Conservation (phyloP, 2,888 invertebrate genomes). For the Trichogramma evanescens region DNA sequence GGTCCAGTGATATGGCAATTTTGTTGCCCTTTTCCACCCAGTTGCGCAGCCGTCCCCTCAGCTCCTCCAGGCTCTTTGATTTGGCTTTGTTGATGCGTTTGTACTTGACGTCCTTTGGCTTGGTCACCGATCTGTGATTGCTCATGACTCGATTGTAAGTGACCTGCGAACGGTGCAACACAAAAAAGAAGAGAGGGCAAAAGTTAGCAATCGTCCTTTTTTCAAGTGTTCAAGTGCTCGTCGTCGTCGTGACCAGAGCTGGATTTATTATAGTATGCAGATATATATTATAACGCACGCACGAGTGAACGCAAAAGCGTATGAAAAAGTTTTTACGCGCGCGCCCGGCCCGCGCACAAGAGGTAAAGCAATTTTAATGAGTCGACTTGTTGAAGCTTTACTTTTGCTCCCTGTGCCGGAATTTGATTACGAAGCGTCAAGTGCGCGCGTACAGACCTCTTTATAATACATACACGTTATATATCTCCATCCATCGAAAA, state of each 20-base stretch:
- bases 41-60: slow-evolving; percentile 74
- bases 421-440: too few species aligned
- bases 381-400: too few species aligned
- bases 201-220: not conserved
- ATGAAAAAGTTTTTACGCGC: not conserved
- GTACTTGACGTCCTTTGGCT: slow-evolving; percentile 86
- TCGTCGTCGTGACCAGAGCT: not conserved
- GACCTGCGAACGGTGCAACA: slow-evolving; percentile 45
- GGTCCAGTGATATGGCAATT: slow-evolving; percentile 62
- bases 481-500: too few species aligned
- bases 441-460: too few species aligned
- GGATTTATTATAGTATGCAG: too few species aligned
- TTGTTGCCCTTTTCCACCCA: slow-evolving; percentile 76
- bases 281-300: too few species aligned
- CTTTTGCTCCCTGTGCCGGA: too few species aligned
- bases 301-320: not conserved
- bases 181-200: not conserved
- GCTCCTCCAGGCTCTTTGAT: slow-evolving; percentile 79
- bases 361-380: too few species aligned
- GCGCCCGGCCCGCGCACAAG: too few species aligned
- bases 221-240: not conserved
- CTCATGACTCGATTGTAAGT: slow-evolving; percentile 84
- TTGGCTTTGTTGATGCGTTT: slow-evolving; percentile 86
- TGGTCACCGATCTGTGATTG: slow-evolving; percentile 81
- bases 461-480: too few species aligned